Base-by-base conservation (phyloP, 2,113 vertebrate species). In the Tychaedon coryphoeus region DNA sequence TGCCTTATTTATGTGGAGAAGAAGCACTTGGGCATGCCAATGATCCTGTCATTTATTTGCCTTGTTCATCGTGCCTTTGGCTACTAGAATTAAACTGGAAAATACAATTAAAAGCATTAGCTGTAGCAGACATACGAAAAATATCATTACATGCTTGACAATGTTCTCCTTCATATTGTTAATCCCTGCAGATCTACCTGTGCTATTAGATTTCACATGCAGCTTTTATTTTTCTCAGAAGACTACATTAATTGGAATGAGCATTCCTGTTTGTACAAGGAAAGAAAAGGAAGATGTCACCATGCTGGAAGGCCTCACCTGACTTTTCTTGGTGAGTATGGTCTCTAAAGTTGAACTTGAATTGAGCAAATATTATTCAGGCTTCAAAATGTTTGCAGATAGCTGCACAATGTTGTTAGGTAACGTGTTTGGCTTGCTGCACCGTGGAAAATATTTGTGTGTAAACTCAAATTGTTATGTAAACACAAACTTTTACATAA, bases 21-120 rank as follows among this genome's bases (percentile, higher is more conserved):
- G 69, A 61, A 73, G 62, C 84, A 94, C 72, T 85, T 69, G 94
- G 92, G 70, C 66, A 90, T 62, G 82, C 78, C 94, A 96, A 64
- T 95, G 90, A 92, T 83, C 73, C 61, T 90, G 65, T 57, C 72
- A 85, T 92, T 92, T 92, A 89, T 96, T 93, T 93, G 86, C 77
- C 92, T 92, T 89, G 65, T 93, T 88, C 66, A 82, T 84, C 64
- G 6, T 91, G 94, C 95, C 95, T 96, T 97, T 96, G 96, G 96
- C 96, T 96, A 88, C 86, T 81, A 74, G 82, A 96, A 97, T 96
- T 95, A 94, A 96, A 96, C 72, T 82, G 51, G 85, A 93, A 97
- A 97, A 93, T 81, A 36, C 91, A 95, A 96, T 97, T 97, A 96
- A 96, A 92, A 92, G 57, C 72, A 90, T 95, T 96, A 92, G 86